Conservation (phyloP, 2,797 vertebrate genomes). For the Lepus oiostolus region DNA sequence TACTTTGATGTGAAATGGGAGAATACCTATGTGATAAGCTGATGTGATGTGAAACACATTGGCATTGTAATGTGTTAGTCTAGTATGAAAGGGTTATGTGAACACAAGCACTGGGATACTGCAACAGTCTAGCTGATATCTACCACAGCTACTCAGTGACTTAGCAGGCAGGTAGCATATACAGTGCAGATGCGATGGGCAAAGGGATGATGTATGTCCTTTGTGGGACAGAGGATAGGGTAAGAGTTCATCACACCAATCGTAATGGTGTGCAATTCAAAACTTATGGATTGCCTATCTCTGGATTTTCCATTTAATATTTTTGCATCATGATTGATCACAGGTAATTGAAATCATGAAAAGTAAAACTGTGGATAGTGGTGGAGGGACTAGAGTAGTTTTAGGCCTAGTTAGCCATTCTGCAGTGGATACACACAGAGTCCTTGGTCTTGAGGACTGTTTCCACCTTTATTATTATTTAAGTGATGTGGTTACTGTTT, state of each 20-base stretch:
- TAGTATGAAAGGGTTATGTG: background rate
- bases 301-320: background rate
- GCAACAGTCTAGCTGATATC: background rate
- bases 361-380: background rate
- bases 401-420: background rate
- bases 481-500: background rate
- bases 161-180: background rate
- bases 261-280: background rate
- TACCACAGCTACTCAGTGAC: background rate
- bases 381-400: background rate
- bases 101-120: background rate
- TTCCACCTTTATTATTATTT: background rate
- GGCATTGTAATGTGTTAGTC: background rate
- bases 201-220: background rate
- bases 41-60: too few relatives aligned
- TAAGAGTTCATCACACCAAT: background rate
- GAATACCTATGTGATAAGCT: background rate
- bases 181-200: background rate
- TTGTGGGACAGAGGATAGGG: background rate
- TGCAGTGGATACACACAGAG: background rate
- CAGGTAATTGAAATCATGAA: background rate
- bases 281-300: background rate
- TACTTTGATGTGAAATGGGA: background rate
- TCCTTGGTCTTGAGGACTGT: background rate
- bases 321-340: background rate